A percentile compares a stretch with the other conserved stretches of the same genome.
These are phyloP conservation scores for Sula dactylatra DNA, from an alignment of 2,113 vertebrate genomes.

Conservation along the genomic window DNA sequence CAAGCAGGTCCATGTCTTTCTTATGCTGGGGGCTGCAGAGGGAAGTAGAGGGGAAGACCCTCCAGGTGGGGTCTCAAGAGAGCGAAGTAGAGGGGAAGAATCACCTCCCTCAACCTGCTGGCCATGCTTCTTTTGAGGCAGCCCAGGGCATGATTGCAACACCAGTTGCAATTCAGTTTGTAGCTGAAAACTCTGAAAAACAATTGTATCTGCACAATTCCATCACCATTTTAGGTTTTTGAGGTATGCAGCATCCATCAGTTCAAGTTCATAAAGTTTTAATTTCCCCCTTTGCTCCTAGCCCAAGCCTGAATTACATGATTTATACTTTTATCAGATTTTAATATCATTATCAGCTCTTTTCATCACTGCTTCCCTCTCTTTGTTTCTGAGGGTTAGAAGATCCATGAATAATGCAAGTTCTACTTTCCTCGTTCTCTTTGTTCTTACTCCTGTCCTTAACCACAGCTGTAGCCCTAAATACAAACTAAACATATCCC, in stretches of 20 bases:
- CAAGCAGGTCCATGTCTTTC: not conserved
- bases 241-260: not conserved
- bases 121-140: not conserved
- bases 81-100: not conserved
- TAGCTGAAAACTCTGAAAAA: not conserved
- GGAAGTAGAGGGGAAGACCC: no score
- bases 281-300: not conserved
- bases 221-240: not conserved
- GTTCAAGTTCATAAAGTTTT: not conserved
- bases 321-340: not conserved
- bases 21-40: not conserved
- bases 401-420: not conserved
- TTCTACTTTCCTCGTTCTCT: not conserved
- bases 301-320: not conserved
- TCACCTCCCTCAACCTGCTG: not conserved
- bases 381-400: not conserved
- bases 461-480: not conserved
- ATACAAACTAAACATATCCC: not conserved
- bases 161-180: not conserved
- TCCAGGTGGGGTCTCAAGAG: not conserved
- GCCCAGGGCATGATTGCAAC: not conserved
- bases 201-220: not conserved
- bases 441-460: not conserved
- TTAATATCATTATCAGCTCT: not conserved
- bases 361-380: not conserved